These are phyloP conservation scores for crab-eating macaque (Macaca fascicularis) DNA, from an alignment of 2,113 vertebrate species.

Conservation along the genomic window T2T-MFA8v1.1 NC_088381.1:147479501-147480000, in stretches of 20 bases:
- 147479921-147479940: slow-evolving; percentile 28
- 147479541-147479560: not conserved
- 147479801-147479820: not conserved
- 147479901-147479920: slow-evolving; percentile 44
- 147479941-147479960: not conserved
- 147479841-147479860: not conserved
- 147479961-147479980: slow-evolving; percentile 43
- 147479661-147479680: not conserved
- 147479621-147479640: not conserved
- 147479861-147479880: not conserved
- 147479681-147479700: not conserved
- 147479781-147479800: not conserved
- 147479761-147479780: not conserved
- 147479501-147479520: not conserved
- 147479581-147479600: not conserved
- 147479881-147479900: not conserved
- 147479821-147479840: not conserved
- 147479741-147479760: not conserved
- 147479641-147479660: not conserved
- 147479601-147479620: not conserved
- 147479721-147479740: not conserved
- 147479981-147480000: not conserved
- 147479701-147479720: not conserved
- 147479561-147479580: not conserved
- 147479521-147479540: not conserved